These are phyloP conservation scores for Meloidogyne exigua DNA, from an alignment of 1,140 invertebrate genomes.

Conservation along the genomic window DNA sequence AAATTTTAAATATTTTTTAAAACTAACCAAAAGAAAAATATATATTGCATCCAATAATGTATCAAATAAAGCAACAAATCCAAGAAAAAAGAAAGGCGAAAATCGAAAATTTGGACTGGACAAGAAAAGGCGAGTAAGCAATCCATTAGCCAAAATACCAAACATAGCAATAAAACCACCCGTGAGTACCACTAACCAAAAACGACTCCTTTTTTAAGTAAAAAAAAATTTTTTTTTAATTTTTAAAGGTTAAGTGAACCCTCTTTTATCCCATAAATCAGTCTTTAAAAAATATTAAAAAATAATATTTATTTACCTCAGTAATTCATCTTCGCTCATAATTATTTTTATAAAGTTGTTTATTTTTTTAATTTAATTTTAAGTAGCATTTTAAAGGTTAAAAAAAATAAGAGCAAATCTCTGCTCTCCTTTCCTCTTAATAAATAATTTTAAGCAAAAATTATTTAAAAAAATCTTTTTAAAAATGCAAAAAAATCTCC, in stretches of 20 bases:
- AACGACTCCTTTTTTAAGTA: slow-evolving; percentile 20
- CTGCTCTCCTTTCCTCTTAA: no score
- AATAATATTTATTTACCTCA: background rate
- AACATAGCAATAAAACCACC: slow-evolving; percentile 39
- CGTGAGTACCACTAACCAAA: slow-evolving; percentile 32
- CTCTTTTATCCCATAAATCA: no score
- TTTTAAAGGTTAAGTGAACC: background rate
- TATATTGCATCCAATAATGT: slow-evolving; percentile 44
- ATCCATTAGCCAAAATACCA: slow-evolving; percentile 45
- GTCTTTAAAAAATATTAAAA: background rate
- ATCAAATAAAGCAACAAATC: slow-evolving; percentile 50
- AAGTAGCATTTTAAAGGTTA: background rate
- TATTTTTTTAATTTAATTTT: background rate
- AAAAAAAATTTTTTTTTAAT: background rate
- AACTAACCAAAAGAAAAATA: slow-evolving; percentile 45
- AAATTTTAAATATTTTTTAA: slow-evolving; percentile 7
- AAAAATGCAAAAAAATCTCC: no score
- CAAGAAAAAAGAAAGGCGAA: slow-evolving; percentile 51
- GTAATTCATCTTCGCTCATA: background rate
- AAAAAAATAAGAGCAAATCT: background rate
- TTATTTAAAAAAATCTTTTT: no score
- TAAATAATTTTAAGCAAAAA: no score
- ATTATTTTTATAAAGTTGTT: background rate
- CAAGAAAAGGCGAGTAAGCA: slow-evolving; percentile 42
- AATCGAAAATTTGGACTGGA: slow-evolving; percentile 42